Percentiles rank a stretch among this genome's conserved stretches.
phyloP scores from a whole-genome alignment of 2,888 invertebrate genomes.

The Dusona sp. region DNA sequence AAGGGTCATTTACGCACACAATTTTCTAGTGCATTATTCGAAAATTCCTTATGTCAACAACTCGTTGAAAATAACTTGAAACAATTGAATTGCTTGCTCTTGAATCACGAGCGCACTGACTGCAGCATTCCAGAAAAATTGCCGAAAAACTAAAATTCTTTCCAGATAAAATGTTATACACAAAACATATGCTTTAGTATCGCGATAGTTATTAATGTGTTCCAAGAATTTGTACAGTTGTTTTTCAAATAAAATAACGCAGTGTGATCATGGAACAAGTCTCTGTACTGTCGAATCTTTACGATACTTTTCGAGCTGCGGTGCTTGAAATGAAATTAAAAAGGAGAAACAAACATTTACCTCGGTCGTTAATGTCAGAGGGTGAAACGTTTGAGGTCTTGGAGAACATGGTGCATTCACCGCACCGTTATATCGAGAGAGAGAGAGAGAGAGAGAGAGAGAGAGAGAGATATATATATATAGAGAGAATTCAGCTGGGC shows the following conservation, averaged over 20 bases:
- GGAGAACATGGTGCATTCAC: conserved; percentile 50
- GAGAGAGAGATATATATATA: conserved; percentile 2
- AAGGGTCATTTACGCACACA: neutral
- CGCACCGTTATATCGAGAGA: conserved; percentile 23
- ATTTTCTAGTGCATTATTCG: neutral
- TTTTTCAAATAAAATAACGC: conserved; percentile 23
- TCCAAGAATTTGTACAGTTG: neutral
- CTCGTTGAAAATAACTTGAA: neutral
- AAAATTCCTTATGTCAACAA: neutral
- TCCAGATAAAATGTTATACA: neutral
- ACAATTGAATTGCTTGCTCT: neutral
- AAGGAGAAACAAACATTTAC: conserved; percentile 44
- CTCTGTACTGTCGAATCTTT: conserved; percentile 43
- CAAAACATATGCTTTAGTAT: neutral
- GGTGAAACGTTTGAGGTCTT: conserved; percentile 60
- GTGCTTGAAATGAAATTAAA: conserved; percentile 47
- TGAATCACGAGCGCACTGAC: neutral
- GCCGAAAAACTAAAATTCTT: no score
- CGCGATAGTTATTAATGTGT: neutral
- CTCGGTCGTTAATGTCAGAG: conserved; percentile 67
- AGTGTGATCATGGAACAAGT: neutral
- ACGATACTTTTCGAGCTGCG: conserved; percentile 48
- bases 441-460: conserved; percentile 11
- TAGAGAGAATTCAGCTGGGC: conserved; percentile 16
- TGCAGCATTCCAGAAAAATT: no score